Conservation (phyloP, 2,113 vertebrate species). For the Hiodon tergisus region DNA sequence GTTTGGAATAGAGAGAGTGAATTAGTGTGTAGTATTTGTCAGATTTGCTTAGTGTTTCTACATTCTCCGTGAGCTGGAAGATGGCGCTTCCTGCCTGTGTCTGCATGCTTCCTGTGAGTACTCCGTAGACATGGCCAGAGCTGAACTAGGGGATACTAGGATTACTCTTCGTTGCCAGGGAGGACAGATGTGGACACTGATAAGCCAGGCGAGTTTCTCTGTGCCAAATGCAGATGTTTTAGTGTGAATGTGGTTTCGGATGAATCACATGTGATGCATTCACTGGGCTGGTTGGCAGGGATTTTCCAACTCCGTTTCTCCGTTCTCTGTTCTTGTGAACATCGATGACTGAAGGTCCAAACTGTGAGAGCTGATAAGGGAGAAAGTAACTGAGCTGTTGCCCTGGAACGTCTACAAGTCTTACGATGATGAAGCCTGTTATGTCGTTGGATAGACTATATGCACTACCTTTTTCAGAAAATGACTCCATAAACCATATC, state of each 20-base stretch:
- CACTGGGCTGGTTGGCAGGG: too few relatives aligned
- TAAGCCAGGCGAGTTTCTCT: background rate
- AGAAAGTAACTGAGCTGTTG: background rate
- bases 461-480: background rate
- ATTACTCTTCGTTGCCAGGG: background rate
- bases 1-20: too few relatives aligned
- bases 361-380: too few relatives aligned
- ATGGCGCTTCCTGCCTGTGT: too few relatives aligned
- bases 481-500: background rate
- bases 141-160: background rate
- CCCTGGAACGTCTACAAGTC: background rate
- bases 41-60: too few relatives aligned
- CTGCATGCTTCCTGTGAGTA: background rate
- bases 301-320: background rate
- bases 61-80: too few relatives aligned
- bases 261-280: background rate
- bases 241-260: background rate
- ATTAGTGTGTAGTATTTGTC: too few relatives aligned
- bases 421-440: slow-evolving; percentile 1
- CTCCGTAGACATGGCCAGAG: background rate
- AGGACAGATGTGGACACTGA: background rate
- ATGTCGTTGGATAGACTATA: background rate
- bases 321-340: background rate
- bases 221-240: background rate
- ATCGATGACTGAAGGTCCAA: background rate